Conservation (phyloP, 2,797 vertebrate genomes). For the Acridotheres tristis region DNA sequence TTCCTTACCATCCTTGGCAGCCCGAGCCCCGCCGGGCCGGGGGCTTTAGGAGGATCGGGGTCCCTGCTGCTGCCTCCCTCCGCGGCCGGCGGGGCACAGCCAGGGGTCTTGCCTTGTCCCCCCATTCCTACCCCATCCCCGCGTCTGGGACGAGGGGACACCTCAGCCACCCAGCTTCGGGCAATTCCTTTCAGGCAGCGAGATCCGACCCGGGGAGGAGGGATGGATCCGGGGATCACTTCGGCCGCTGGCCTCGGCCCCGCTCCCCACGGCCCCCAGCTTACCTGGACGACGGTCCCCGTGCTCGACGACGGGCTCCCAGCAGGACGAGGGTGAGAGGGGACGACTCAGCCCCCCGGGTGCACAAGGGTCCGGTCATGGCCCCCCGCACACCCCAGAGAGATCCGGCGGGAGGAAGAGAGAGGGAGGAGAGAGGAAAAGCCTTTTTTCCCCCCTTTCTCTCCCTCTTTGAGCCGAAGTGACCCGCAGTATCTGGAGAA, state of each 20-base stretch:
- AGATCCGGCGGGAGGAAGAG: not conserved
- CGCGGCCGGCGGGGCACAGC: not conserved
- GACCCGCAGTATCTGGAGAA: constrained; percentile 77
- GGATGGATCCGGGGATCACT: too few relatives aligned
- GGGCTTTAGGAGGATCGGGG: not conserved
- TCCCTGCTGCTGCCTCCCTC: not conserved
- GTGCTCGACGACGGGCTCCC: not conserved
- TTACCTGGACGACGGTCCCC: constrained; percentile 1
- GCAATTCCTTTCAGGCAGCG: not conserved
- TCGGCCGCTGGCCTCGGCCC: too few relatives aligned
- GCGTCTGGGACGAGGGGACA: not conserved
- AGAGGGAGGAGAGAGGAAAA: not conserved
- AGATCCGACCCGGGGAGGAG: not conserved
- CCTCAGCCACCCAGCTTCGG: not conserved
- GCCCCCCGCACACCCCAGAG: not conserved
- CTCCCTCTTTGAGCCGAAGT: constrained; percentile 69
- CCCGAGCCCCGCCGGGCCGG: not conserved
- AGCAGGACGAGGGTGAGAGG: not conserved
- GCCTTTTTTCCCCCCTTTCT: not conserved
- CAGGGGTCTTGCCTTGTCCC: not conserved
- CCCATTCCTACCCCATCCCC: accelerated
- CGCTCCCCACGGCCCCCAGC: not conserved
- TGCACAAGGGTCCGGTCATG: not conserved
- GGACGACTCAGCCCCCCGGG: not conserved
- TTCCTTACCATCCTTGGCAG: accelerated